These are phyloP conservation scores for Thinocorus orbignyianus DNA, from an alignment of 2,113 vertebrate genomes.

Conservation along the genomic window DNA sequence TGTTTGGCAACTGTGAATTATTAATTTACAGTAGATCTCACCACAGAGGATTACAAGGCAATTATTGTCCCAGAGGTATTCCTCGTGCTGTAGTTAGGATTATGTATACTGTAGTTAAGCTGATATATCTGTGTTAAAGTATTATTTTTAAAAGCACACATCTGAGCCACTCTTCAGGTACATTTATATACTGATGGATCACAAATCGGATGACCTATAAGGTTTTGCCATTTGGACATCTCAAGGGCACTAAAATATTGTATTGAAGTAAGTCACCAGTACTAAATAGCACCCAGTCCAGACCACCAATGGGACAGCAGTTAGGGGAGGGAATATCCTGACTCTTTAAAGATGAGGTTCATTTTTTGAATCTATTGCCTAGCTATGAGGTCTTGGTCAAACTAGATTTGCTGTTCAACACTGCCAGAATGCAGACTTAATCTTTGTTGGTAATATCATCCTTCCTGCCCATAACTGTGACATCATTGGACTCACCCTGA, in stretches of 20 bases:
- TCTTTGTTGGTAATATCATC: not conserved
- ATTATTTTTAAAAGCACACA: not conserved
- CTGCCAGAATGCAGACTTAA: not conserved
- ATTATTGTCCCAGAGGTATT: not conserved
- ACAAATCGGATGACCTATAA: not conserved
- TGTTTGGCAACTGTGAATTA: constrained; percentile 16
- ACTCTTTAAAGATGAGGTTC: not conserved
- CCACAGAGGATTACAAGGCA: not conserved
- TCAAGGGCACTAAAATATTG: not conserved
- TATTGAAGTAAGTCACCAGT: not conserved
- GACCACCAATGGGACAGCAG: not conserved
- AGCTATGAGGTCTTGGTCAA: not conserved
- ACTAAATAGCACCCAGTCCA: not conserved
- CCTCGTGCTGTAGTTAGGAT: not conserved
- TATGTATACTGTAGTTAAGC: not conserved
- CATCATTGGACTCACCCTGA: not conserved
- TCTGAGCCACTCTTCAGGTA: not conserved
- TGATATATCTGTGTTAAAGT: not conserved
- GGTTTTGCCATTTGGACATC: not conserved
- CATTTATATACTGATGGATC: not conserved
- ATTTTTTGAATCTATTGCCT: not conserved
- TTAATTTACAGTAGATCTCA: not conserved
- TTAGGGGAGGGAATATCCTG: not conserved
- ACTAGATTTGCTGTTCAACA: not conserved
- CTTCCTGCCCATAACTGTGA: not conserved